A percentile compares a stretch with the other conserved stretches of the same genome.
These are phyloP conservation scores for Zele albiditarsus DNA, from an alignment of 2,888 invertebrate genomes.

Conservation along the genomic window DNA sequence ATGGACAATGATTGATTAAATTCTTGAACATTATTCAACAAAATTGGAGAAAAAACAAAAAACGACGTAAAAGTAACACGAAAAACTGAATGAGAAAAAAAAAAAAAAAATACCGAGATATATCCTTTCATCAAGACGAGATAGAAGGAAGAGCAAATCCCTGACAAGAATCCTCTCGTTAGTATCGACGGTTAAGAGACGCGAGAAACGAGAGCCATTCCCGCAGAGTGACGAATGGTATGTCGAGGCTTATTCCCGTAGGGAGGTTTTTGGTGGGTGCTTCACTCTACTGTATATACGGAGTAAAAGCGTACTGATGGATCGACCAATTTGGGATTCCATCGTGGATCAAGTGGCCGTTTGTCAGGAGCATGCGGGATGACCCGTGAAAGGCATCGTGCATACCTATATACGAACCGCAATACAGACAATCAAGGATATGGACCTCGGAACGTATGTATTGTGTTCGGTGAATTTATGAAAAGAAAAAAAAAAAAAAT, in stretches of 20 bases:
- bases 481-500: neutral
- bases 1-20: no score
- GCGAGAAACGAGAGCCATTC: conserved; percentile 17
- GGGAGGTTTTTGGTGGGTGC: neutral
- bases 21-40: no score
- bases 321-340: conserved; percentile 60
- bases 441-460: conserved; percentile 13
- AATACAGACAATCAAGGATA: conserved; percentile 1
- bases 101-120: neutral
- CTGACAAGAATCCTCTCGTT: conserved; percentile 35
- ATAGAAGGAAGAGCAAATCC: conserved; percentile 13
- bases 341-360: conserved; percentile 56
- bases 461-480: conserved; percentile 8
- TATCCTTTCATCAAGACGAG: conserved; percentile 15
- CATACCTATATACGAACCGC: neutral
- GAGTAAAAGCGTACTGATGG: conserved; percentile 53
- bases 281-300: conserved; percentile 4
- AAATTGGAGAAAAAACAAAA: neutral
- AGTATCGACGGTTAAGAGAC: conserved; percentile 28
- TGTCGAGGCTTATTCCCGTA: conserved; percentile 34
- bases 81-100: neutral
- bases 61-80: neutral
- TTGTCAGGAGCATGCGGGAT: conserved; percentile 38
- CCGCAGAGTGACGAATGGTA: conserved; percentile 32
- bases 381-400: conserved; percentile 16